Percentiles rank a stretch among this genome's conserved stretches.
Evolutionary conservation across 2,888 invertebrate genomes (phyloP).

Genomic region (Polyommatus iphigenia): DNA sequence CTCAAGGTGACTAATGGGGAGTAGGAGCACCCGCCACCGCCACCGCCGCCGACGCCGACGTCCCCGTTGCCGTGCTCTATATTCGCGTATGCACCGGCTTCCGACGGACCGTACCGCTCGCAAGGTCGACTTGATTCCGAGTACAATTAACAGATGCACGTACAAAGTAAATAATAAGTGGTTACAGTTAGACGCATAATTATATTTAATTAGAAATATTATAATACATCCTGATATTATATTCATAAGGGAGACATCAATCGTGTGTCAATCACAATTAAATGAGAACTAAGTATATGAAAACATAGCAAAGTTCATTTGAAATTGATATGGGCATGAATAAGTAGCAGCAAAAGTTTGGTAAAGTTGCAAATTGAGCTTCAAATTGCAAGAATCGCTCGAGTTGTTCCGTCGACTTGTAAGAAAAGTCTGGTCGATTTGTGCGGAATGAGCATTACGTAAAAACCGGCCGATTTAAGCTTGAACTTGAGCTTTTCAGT

Average conservation of each 20-base stretch:
- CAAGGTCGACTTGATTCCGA: not conserved
- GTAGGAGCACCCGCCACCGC: constrained; percentile 41
- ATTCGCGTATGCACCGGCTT: not conserved
- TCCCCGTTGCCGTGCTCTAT: constrained; percentile 34
- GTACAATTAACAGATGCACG: not conserved
- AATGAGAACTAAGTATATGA: not conserved
- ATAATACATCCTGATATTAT: not conserved
- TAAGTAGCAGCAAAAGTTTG: not conserved
- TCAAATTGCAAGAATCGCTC: not conserved
- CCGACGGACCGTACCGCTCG: not conserved
- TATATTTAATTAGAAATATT: not conserved
- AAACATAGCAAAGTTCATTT: not conserved
- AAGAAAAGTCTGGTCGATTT: not conserved
- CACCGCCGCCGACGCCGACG: constrained; percentile 36
- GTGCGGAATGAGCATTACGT: not conserved
- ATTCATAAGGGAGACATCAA: not conserved
- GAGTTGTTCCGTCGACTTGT: not conserved
- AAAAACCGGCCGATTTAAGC: constrained; percentile 23
- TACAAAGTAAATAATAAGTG: not conserved
- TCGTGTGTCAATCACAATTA: not conserved
- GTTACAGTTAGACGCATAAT: not conserved
- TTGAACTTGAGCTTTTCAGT: constrained; percentile 36
- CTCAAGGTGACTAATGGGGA: constrained; percentile 65
- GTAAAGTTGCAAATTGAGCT: not conserved
- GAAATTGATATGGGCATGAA: not conserved